These are phyloP conservation scores for Orthonevra nobilis DNA, from an alignment of 2,888 invertebrate genomes.

Conservation along the genomic window DNA sequence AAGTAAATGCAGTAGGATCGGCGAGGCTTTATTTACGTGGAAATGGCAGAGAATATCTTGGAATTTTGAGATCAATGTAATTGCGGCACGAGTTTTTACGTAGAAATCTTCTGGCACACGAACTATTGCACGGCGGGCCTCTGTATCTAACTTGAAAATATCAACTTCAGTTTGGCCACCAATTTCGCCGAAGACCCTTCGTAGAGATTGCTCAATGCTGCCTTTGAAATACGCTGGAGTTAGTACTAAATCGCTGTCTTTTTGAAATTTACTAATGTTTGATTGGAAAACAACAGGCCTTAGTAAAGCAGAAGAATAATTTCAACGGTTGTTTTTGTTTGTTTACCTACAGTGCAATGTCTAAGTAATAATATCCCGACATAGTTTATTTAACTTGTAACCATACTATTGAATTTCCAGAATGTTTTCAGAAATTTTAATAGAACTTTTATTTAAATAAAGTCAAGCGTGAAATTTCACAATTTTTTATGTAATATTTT, in stretches of 20 bases:
- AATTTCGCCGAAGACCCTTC: slow-evolving; percentile 83
- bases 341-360: slow-evolving; percentile 82
- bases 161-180: slow-evolving; percentile 82
- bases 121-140: slow-evolving; percentile 81
- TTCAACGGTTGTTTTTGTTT: slow-evolving; percentile 26
- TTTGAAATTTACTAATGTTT: slow-evolving; percentile 81
- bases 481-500: slow-evolving; percentile 61
- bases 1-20: slow-evolving; percentile 34
- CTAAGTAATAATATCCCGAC: slow-evolving; percentile 81
- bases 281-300: too few species aligned
- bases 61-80: slow-evolving; percentile 81
- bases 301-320: slow-evolving; percentile 7
- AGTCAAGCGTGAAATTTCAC: slow-evolving; percentile 16
- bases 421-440: slow-evolving; percentile 10
- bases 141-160: slow-evolving; percentile 82
- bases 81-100: slow-evolving; percentile 82
- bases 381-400: slow-evolving; percentile 73
- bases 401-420: slow-evolving; percentile 8
- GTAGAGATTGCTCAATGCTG: slow-evolving; percentile 82
- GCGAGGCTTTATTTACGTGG: slow-evolving; percentile 81
- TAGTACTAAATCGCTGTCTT: slow-evolving; percentile 77
- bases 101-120: slow-evolving; percentile 82
- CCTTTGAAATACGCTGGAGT: slow-evolving; percentile 82
- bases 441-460: slow-evolving; percentile 23
- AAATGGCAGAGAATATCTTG: slow-evolving; percentile 82